Evolutionary conservation across 2,888 invertebrate genomes (phyloP).

Genomic region (Ophion ventricosus): DNA sequence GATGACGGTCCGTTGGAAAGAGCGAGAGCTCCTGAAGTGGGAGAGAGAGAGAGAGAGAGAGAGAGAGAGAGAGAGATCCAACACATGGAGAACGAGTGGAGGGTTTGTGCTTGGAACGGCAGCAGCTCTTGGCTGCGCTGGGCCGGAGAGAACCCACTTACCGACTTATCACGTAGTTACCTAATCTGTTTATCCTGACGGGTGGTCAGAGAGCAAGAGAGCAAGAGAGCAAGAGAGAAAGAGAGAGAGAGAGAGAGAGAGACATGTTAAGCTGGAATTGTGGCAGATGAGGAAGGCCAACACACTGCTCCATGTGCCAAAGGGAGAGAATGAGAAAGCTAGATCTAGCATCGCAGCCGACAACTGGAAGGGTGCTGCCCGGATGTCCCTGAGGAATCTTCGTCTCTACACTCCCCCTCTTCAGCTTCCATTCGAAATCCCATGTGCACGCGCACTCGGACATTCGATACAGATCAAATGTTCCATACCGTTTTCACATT

Average conservation of each 20-base stretch:
- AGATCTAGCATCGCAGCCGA: conserved; percentile 49
- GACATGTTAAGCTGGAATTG: conserved; percentile 51
- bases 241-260: conserved; percentile 57
- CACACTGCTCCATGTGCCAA: conserved; percentile 42
- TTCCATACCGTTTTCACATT: conserved; percentile 31
- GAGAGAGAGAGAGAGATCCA: too few relatives aligned
- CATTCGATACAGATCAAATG: conserved; percentile 51
- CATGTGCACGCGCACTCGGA: conserved; percentile 52
- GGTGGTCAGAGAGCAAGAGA: conserved; percentile 69
- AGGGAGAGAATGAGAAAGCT: conserved; percentile 55
- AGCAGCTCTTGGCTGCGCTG: conserved; percentile 73
- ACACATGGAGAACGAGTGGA: conserved; percentile 61
- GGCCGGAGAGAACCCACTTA: conserved; percentile 83
- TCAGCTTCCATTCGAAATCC: conserved; percentile 34
- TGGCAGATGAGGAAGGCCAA: conserved; percentile 54
- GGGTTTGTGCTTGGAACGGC: conserved; percentile 60
- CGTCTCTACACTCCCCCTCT: background rate
- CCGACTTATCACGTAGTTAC: conserved; percentile 84
- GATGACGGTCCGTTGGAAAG: conserved; percentile 51
- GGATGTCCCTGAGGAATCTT: conserved; percentile 74
- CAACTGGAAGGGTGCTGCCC: conserved; percentile 76
- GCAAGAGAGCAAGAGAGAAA: conserved; percentile 56
- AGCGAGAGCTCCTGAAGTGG: conserved; percentile 48
- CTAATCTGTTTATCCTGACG: conserved; percentile 83
- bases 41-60: conserved; percentile 60